Conservation (phyloP, 2,888 invertebrate genomes). For the Eupithecia exiguata region DNA sequence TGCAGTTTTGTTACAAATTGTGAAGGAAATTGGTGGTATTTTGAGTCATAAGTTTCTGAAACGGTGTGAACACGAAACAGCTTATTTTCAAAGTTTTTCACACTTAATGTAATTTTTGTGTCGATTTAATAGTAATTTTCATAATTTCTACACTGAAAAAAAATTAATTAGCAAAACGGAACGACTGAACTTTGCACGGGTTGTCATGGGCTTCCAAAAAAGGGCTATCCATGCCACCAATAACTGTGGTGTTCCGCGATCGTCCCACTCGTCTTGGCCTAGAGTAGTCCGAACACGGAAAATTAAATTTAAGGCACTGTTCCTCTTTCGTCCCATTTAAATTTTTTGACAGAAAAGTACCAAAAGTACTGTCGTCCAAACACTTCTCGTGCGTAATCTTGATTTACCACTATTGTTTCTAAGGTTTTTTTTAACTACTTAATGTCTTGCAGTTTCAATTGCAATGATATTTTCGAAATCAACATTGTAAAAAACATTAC, state of each 20-base stretch:
- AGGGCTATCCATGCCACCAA: not conserved
- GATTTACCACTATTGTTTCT: no score
- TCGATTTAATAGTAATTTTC: not conserved
- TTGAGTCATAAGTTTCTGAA: not conserved
- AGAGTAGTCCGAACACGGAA: no score
- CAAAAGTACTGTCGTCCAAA: no score
- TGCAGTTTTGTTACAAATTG: conserved; percentile 16
- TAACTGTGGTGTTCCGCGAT: not conserved
- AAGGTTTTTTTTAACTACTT: no score
- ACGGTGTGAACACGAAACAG: not conserved
- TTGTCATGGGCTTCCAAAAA: not conserved
- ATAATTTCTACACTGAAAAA: not conserved
- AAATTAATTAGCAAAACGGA: not conserved
- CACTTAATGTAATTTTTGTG: not conserved
- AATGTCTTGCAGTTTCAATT: not conserved
- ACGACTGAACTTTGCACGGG: not conserved
- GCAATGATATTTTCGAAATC: not conserved
- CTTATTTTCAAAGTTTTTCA: not conserved
- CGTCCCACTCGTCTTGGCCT: no score
- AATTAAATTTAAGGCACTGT: no score
- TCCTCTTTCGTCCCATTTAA: no score
- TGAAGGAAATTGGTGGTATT: conserved; percentile 2
- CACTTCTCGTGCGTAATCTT: no score
- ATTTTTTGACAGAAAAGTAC: no score
- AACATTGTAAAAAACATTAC: conserved; percentile 20